These are phyloP conservation scores for Kryptolebias marmoratus DNA, from an alignment of 2,113 vertebrate species.

Conservation along the genomic window DNA sequence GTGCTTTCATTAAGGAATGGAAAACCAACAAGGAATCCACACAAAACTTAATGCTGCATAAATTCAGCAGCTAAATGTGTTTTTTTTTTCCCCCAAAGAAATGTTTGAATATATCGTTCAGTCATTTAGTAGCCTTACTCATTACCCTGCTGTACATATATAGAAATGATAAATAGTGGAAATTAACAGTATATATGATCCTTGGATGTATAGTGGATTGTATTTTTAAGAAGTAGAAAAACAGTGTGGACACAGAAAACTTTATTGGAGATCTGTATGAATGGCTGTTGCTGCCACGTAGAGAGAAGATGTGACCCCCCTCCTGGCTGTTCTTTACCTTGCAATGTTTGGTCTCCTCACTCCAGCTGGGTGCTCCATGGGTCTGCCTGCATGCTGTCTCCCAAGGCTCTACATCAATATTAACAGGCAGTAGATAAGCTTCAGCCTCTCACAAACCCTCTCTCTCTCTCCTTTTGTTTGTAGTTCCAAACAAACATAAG, in stretches of 20 bases:
- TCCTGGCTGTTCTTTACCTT: constrained; percentile 38
- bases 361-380: constrained; percentile 54
- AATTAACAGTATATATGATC: constrained; percentile 12
- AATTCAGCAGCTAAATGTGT: constrained; percentile 4
- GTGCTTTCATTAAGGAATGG: neutral
- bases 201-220: constrained; percentile 11
- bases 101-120: constrained; percentile 12
- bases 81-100: neutral
- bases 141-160: neutral
- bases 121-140: constrained; percentile 30
- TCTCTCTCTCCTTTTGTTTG: constrained; percentile 22
- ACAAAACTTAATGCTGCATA: constrained; percentile 2
- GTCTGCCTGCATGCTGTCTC: constrained; percentile 46
- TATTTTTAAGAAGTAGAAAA: neutral
- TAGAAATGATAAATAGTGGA: constrained; percentile 15
- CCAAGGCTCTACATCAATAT: constrained; percentile 51
- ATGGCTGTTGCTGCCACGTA: constrained; percentile 47
- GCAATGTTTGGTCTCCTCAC: constrained; percentile 5
- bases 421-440: constrained; percentile 47
- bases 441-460: constrained; percentile 14
- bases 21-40: neutral
- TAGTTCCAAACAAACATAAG: constrained; percentile 47
- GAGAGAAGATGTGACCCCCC: constrained; percentile 30
- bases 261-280: constrained; percentile 25
- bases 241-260: constrained; percentile 7